Evolutionary conservation across 1,140 invertebrate species (phyloP).

Genomic region (Eumaeus atala): DNA sequence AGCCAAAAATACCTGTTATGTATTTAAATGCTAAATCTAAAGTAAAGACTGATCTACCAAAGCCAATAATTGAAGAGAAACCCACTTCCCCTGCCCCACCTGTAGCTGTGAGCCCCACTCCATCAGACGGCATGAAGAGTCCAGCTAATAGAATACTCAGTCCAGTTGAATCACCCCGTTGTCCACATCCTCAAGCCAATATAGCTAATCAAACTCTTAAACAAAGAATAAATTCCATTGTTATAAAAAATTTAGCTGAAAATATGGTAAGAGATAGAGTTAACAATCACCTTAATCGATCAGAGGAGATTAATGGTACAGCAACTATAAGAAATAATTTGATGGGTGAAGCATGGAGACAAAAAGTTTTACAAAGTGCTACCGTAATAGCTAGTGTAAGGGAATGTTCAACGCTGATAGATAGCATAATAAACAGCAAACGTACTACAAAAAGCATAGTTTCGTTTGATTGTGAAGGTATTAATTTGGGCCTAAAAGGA

Average conservation of each 20-base stretch:
- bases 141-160: conserved; percentile 65
- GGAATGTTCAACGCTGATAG: conserved; percentile 85
- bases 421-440: conserved; percentile 82
- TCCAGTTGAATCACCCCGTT: conserved; percentile 61
- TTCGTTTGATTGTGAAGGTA: conserved; percentile 92
- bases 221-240: conserved; percentile 89
- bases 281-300: conserved; percentile 64
- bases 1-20: conserved; percentile 79
- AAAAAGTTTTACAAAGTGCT: conserved; percentile 86
- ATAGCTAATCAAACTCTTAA: conserved; percentile 84
- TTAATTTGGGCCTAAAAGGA: conserved; percentile 90
- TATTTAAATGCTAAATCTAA: conserved; percentile 69
- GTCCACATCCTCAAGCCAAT: conserved; percentile 63
- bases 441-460: conserved; percentile 75
- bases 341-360: conserved; percentile 84
- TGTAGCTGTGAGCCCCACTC: conserved; percentile 56
- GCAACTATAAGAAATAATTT: conserved; percentile 66
- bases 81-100: conserved; percentile 50
- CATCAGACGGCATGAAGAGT: conserved; percentile 62
- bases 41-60: conserved; percentile 65
- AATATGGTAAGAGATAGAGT: conserved; percentile 89
- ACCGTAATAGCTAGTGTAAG: conserved; percentile 84
- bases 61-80: conserved; percentile 56
- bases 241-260: conserved; percentile 91
- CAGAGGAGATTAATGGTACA: conserved; percentile 51